Percentiles rank a stretch among this genome's conserved stretches.
phyloP scores from a whole-genome alignment of 1,140 invertebrate species.

The Brachionus angularis region DNA sequence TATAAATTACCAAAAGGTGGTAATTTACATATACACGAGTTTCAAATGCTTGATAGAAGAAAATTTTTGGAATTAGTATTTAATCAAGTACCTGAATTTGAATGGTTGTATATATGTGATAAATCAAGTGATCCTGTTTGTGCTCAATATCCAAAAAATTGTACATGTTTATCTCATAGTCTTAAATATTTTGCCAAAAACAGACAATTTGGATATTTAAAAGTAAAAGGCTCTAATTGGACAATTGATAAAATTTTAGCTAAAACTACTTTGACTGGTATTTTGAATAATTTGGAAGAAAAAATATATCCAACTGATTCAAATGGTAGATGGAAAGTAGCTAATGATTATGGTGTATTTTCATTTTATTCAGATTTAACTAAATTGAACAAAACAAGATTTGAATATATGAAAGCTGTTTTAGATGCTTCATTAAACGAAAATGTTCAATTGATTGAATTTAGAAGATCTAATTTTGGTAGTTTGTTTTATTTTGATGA shows the following conservation, averaged over 20 bases:
- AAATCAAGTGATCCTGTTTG: not conserved
- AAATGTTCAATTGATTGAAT: constrained; percentile 39
- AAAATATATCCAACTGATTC: constrained; percentile 36
- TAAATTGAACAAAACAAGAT: constrained; percentile 17
- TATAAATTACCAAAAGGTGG: constrained; percentile 34
- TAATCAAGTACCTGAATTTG: not conserved
- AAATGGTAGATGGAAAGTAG: constrained; percentile 5
- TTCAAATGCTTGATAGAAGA: constrained; percentile 22
- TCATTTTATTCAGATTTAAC: not conserved
- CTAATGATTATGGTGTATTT: constrained; percentile 5
- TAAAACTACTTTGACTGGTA: constrained; percentile 17
- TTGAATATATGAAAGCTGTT: constrained; percentile 9
- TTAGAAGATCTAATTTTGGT: constrained; percentile 13
- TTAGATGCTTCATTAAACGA: constrained; percentile 19
- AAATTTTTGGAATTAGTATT: constrained; percentile 21
- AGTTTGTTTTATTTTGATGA: constrained; percentile 10
- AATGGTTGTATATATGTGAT: constrained; percentile 40
- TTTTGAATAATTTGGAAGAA: constrained; percentile 4
- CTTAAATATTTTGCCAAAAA: constrained; percentile 34
- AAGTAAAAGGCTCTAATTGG: constrained; percentile 37
- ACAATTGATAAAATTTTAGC: constrained; percentile 21
- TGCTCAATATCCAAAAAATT: not conserved
- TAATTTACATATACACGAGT: constrained; percentile 39
- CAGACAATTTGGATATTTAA: not conserved
- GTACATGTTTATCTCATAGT: not conserved